These are phyloP conservation scores for Aphelenchoides besseyi DNA, from an alignment of 1,140 invertebrate genomes.

Conservation along the genomic window DNA sequence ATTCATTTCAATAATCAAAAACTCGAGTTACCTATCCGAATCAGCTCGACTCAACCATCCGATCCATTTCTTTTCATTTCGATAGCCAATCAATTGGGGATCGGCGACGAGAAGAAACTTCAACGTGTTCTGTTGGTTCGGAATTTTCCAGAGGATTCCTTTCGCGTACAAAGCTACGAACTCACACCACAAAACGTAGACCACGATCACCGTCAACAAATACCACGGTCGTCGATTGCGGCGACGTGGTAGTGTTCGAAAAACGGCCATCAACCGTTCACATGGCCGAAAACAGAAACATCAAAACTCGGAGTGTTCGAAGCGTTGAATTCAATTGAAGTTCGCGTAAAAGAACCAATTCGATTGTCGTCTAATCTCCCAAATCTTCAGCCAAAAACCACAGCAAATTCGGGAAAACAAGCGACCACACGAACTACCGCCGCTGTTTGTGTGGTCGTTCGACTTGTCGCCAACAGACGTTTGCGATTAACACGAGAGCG, in stretches of 20 bases:
- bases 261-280: slow-evolving; percentile 8
- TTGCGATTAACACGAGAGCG: no score
- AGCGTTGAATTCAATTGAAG: no score
- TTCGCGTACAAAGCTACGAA: slow-evolving; percentile 21
- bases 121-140: slow-evolving; percentile 7
- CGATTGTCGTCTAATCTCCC: no score
- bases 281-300: neutral
- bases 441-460: no score
- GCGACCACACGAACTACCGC: no score
- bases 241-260: slow-evolving; percentile 7
- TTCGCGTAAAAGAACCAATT: no score
- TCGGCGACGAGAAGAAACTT: slow-evolving; percentile 34
- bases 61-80: slow-evolving; percentile 34
- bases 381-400: no score
- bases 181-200: neutral
- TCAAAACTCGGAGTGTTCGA: neutral
- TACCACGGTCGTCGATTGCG: neutral
- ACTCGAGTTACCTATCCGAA: slow-evolving; percentile 30
- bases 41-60: slow-evolving; percentile 35
- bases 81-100: slow-evolving; percentile 43
- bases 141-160: slow-evolving; percentile 22
- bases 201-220: neutral
- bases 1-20: slow-evolving; percentile 16
- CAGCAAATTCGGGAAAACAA: no score
- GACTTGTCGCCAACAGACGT: no score